phyloP scores from a whole-genome alignment of 2,888 invertebrate genomes.

The Xylota segnis region DNA sequence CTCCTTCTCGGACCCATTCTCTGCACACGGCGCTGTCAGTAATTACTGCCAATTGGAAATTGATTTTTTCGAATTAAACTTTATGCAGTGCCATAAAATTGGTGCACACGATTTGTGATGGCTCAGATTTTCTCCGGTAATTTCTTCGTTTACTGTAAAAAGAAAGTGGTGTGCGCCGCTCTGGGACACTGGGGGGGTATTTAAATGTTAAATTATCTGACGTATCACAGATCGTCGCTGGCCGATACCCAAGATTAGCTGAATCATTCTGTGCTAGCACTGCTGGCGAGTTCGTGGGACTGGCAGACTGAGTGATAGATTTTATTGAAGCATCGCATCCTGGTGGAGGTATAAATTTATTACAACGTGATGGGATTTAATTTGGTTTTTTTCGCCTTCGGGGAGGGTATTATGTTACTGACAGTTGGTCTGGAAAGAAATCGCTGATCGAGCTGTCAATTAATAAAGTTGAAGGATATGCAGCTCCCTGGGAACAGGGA shows the following conservation, averaged over 20 bases:
- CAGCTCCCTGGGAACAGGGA: not conserved
- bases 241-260: constrained; percentile 34
- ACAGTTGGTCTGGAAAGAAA: constrained; percentile 33
- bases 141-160: constrained; percentile 58
- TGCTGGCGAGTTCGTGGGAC: not conserved
- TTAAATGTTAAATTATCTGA: constrained; percentile 70
- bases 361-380: constrained; percentile 58
- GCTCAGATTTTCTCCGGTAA: constrained; percentile 58
- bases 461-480: constrained; percentile 13
- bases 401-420: constrained; percentile 38
- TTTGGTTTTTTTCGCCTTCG: constrained; percentile 40
- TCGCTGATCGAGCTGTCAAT: not conserved
- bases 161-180: constrained; percentile 52
- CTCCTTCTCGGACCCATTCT: constrained; percentile 22
- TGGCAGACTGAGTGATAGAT: constrained; percentile 23
- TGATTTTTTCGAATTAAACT: constrained; percentile 74
- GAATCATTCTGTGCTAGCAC: not conserved
- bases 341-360: constrained; percentile 54
- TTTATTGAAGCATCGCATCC: constrained; percentile 44
- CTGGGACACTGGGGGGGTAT: constrained; percentile 50
- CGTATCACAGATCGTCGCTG: constrained; percentile 54
- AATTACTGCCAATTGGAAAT: constrained; percentile 74
- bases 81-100: constrained; percentile 72
- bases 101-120: constrained; percentile 56
- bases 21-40: constrained; percentile 24